Percentiles rank a stretch among this genome's conserved stretches.
Evolutionary conservation across 1,140 invertebrate genomes (phyloP).

Genomic region (Drosophila quadrilineata): DNA sequence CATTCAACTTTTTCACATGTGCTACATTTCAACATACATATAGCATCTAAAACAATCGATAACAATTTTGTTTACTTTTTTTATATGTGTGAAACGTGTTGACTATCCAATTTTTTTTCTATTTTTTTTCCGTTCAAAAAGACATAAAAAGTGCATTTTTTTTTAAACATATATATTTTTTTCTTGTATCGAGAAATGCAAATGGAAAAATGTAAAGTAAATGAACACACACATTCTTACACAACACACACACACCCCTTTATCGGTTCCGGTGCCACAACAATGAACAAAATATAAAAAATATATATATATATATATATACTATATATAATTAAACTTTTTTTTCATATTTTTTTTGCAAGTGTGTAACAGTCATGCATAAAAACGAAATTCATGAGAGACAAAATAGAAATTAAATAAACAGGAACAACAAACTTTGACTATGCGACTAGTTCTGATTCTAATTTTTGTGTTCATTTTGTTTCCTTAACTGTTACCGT

Average conservation of each 20-base stretch:
- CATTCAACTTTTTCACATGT: constrained; percentile 62
- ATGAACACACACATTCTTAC: constrained; percentile 1
- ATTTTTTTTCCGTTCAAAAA: constrained; percentile 17
- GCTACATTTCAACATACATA: constrained; percentile 17
- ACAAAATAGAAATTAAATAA: no score
- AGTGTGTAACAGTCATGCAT: constrained; percentile 37
- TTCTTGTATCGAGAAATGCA: background rate
- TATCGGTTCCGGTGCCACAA: constrained; percentile 65
- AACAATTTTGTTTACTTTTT: constrained; percentile 30
- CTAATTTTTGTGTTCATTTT: constrained; percentile 15
- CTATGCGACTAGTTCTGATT: constrained; percentile 6
- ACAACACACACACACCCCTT: constrained; percentile 44
- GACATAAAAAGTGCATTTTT: no score
- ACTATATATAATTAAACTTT: background rate
- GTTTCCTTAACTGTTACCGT: no score
- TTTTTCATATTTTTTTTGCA: constrained; percentile 30
- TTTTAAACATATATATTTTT: no score
- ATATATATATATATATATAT: constrained; percentile 5
- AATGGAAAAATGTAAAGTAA: constrained; percentile 17
- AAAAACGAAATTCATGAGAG: constrained; percentile 28
- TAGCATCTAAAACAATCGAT: no score
- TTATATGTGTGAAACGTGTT: constrained; percentile 5
- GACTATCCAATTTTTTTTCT: constrained; percentile 9
- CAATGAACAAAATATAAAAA: constrained; percentile 12
- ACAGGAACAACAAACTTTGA: no score